Percentiles rank a stretch among this genome's conserved stretches.
Conservation (phyloP, 2,888 invertebrate species). For the Apamea epomidion region DNA sequence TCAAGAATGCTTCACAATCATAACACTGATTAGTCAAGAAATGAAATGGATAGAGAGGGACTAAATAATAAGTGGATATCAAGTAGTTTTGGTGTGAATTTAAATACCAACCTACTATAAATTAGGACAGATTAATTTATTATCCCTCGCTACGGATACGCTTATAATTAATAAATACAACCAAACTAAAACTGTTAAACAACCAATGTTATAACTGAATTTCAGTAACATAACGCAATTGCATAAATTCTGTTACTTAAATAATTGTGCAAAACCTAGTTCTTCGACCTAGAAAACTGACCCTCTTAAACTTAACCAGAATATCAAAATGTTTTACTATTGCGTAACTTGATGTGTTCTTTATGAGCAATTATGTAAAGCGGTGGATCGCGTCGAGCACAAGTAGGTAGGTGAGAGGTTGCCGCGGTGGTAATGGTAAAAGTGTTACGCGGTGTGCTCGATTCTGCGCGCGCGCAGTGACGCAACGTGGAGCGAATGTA, state of each 20-base stretch:
- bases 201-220: slow-evolving; percentile 11
- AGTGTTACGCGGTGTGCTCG: slow-evolving; percentile 88
- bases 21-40: background rate
- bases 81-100: background rate
- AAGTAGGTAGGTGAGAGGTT: slow-evolving; percentile 83
- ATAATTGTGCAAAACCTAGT: slow-evolving; percentile 55
- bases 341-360: slow-evolving; percentile 85
- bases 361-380: slow-evolving; percentile 89
- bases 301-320: slow-evolving; percentile 81
- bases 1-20: background rate
- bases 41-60: background rate
- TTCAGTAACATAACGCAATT: slow-evolving; percentile 19
- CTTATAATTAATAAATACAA: slow-evolving; percentile 4
- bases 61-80: background rate
- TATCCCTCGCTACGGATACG: background rate
- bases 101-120: background rate
- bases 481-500: slow-evolving; percentile 86
- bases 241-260: slow-evolving; percentile 17
- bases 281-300: slow-evolving; percentile 72
- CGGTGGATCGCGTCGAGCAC: slow-evolving; percentile 79
- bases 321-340: slow-evolving; percentile 84
- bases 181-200: too few species aligned
- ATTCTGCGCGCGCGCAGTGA: slow-evolving; percentile 80
- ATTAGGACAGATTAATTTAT: background rate
- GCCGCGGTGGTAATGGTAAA: slow-evolving; percentile 84